Base-by-base conservation (phyloP, 2,113 vertebrate genomes). In the Protobothrops mucrosquamatus region DNA sequence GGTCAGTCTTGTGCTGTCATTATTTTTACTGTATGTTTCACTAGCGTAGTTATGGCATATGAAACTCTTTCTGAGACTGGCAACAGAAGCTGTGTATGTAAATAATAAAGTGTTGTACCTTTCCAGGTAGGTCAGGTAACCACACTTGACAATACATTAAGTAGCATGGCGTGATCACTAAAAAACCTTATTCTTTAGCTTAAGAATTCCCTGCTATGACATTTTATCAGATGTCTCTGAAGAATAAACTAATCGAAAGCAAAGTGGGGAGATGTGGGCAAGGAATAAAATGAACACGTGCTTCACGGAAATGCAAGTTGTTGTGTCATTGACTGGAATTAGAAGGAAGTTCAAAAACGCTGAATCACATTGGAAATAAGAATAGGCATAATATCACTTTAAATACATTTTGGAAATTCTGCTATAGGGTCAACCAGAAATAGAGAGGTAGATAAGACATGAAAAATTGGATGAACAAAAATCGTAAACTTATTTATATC, bases 1-100 rank as follows among this genome's bases (percentile, higher is more conserved):
- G 96, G 94, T 97, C 96, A 96, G 64, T 87, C n/a, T 59, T 87
- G 43, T 85, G 88, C 88, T 96, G 95, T 95, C 95, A 92, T 92
- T 93, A 89, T 91, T 95, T 95, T 93, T 91, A 94, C n/a, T 94
- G 85, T 54, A 92, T 93, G 43, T 87, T 93, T 94, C 90, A 93
- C 89, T 51, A 90, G 10, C 8, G 0, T 88, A n/a, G 59, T 94
- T 56, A 54, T 64, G 95, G 86, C 46, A 0, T 46, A 51, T 6
- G 46, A 86, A 94, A 88, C 48, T 39, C 74, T 46, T 48, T 23
- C 39, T 91, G 90, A 92, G 48, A 95, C 59, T 0, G 0, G 22
- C 52, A 92, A 88, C 59, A 90, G 43, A 61, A 46, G 1, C 54
- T 87, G 89, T 94, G 23, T 2, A 91, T 46, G 22, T 43, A 54